phyloP scores from a whole-genome alignment of 2,797 vertebrate species.

The Falco columbarius region DNA sequence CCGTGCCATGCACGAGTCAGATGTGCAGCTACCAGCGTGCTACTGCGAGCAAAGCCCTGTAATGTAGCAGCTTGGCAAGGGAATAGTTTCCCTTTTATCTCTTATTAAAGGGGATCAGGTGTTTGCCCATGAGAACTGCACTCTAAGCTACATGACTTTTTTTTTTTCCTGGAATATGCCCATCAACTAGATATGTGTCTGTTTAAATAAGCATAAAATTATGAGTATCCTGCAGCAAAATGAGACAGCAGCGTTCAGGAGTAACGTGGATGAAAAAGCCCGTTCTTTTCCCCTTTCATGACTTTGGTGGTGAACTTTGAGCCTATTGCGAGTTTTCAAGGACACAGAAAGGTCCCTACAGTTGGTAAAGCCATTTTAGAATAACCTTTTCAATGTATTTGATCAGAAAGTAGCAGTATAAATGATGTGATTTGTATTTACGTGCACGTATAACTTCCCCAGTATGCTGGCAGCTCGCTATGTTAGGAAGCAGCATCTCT shows the following conservation, averaged over 20 bases:
- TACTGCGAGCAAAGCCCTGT: not conserved
- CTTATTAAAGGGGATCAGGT: slow-evolving; percentile 83
- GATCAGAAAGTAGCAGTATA: not conserved
- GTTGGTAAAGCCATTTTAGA: not conserved
- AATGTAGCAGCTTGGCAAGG: slow-evolving; percentile 30
- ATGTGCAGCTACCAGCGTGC: slow-evolving; percentile 4
- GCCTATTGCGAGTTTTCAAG: slow-evolving; percentile 57
- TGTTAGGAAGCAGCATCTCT: not conserved
- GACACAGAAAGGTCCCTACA: not conserved
- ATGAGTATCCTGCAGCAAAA: slow-evolving; percentile 77
- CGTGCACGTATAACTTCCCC: not conserved
- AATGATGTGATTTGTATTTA: not conserved
- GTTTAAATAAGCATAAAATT: slow-evolving; percentile 84
- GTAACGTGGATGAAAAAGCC: slow-evolving; percentile 11
- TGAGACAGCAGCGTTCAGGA: slow-evolving; percentile 71
- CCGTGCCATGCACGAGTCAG: not conserved
- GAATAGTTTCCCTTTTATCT: slow-evolving; percentile 69
- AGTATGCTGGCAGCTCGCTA: not conserved
- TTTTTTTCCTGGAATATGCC: slow-evolving; percentile 72
- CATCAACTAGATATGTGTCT: slow-evolving; percentile 79
- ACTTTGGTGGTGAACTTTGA: slow-evolving; percentile 56
- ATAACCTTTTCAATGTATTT: not conserved
- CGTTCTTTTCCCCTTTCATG: slow-evolving; percentile 22
- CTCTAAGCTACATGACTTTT: slow-evolving; percentile 65
- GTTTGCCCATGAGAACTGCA: slow-evolving; percentile 79